Base-by-base conservation (phyloP, 2,888 invertebrate species). In the Piscicola geometra region DNA sequence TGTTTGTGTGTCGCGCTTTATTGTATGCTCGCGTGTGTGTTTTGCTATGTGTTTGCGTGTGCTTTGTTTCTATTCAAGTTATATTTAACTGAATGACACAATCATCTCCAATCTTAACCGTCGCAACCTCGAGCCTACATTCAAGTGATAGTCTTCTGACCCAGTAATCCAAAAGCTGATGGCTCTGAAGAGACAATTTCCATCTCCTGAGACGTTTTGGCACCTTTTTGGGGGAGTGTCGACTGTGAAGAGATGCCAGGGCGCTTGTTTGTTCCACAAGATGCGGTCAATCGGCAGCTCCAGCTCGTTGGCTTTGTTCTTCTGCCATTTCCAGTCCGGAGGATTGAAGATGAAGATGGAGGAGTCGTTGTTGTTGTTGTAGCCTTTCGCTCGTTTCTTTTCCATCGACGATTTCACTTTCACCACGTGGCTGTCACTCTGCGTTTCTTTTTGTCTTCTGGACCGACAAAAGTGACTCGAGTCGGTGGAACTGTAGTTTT, bases 151-250 rank as follows among this genome's bases (percentile, higher is more conserved):
- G 28, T 76, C 71, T 71, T 76, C 76, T 9, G 76, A 76, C 30
- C 76, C 76, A 21, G 76, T 76, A 12, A 76, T 66, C 76, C 76
- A 76, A 52, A 76, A 76, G 64, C 71, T 71, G 60, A 76, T 35
- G 33, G 76, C 28, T 30, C 76, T 32, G 70, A 76, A 76, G n/a
- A 76, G 71, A 33, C 76, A 76, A 60, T 76, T 76, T 15, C 76
- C 76, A 41, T 76, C 76, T 0, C 76, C 76, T 30, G 76, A 47
- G 1, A 76, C 76, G 28, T 30, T 9, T 33, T 76, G 71, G 76
- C 76, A 76, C 15, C 28, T 35, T 33, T 76, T 76, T 21, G 76
- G 76, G 0, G 76, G 76, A 21, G 66, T 47, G 50, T 76, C 76
- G n/a, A 71, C 32, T 9, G 71, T 71, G 28, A 76, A 71, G 15